Conservation (phyloP, 1,140 invertebrate species). For the Bradysia coprophila region DNA sequence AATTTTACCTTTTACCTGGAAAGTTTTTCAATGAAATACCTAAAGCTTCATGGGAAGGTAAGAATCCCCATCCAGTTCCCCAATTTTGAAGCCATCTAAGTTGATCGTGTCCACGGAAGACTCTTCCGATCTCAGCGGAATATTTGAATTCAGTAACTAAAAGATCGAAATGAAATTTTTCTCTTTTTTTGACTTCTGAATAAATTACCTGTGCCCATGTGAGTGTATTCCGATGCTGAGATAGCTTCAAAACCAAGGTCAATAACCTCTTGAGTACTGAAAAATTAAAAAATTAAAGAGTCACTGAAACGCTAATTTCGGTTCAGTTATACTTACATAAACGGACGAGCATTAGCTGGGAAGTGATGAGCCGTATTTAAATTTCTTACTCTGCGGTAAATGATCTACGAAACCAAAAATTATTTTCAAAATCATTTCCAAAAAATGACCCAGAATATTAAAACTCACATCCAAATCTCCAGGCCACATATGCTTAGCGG, state of each 20-base stretch:
- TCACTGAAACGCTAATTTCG: conserved; percentile 19
- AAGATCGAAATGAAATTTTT: too few species aligned
- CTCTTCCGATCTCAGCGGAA: conserved; percentile 6
- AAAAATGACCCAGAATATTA: background rate
- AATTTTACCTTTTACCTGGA: too few species aligned
- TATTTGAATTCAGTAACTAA: conserved; percentile 55
- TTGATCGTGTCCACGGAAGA: background rate
- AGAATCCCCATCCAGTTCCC: conserved; percentile 34
- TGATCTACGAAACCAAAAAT: background rate
- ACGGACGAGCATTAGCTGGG: conserved; percentile 32
- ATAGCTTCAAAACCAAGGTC: too few species aligned
- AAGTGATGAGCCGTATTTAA: conserved; percentile 31
- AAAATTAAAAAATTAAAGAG: background rate
- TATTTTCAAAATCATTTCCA: background rate
- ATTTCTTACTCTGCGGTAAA: background rate
- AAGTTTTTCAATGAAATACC: too few species aligned
- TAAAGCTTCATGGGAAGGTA: conserved; percentile 28
- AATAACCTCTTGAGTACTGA: background rate
- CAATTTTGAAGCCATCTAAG: background rate
- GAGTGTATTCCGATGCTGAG: background rate
- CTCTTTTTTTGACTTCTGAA: too few species aligned
- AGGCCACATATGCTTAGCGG: conserved; percentile 71
- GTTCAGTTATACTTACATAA: conserved; percentile 41
- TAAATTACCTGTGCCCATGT: too few species aligned
- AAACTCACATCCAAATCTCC: conserved; percentile 29